A percentile compares a stretch with the other conserved stretches of the same genome.
Evolutionary conservation across 2,888 invertebrate genomes (phyloP).

Genomic region (Cephus sareptanus): DNA sequence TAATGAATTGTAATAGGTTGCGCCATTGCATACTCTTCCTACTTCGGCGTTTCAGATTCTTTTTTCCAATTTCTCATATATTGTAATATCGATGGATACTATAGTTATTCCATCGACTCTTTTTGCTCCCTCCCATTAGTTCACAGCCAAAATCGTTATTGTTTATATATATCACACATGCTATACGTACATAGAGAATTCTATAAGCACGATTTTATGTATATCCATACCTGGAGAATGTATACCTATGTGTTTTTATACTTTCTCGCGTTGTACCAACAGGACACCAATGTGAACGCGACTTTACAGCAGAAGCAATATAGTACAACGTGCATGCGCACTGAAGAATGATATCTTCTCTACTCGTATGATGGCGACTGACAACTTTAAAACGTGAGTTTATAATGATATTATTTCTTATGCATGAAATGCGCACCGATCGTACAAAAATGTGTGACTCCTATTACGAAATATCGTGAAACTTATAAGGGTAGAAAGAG

Average conservation of each 20-base stretch:
- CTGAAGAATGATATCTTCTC: constrained; percentile 15
- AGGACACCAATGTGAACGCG: constrained; percentile 12
- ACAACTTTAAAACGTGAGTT: constrained; percentile 64
- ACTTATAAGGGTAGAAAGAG: constrained; percentile 12
- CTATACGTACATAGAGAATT: not conserved
- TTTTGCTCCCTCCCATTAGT: not conserved
- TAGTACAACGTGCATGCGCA: constrained; percentile 51
- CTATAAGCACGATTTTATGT: not conserved
- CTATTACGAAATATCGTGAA: constrained; percentile 22
- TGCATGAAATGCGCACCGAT: constrained; percentile 25
- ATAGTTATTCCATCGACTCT: not conserved
- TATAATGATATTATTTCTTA: constrained; percentile 47
- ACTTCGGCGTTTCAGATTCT: not conserved
- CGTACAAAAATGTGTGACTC: constrained; percentile 33
- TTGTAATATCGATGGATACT: not conserved
- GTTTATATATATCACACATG: not conserved
- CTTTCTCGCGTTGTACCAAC: not conserved
- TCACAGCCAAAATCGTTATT: not conserved
- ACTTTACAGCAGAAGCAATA: constrained; percentile 42
- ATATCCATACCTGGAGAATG: not conserved
- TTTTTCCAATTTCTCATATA: not conserved
- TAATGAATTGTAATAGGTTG: not conserved
- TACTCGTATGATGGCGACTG: constrained; percentile 57
- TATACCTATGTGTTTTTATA: not conserved
- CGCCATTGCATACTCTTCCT: not conserved